Conservation (phyloP, 2,888 invertebrate species). For the Agrochola lota region DNA sequence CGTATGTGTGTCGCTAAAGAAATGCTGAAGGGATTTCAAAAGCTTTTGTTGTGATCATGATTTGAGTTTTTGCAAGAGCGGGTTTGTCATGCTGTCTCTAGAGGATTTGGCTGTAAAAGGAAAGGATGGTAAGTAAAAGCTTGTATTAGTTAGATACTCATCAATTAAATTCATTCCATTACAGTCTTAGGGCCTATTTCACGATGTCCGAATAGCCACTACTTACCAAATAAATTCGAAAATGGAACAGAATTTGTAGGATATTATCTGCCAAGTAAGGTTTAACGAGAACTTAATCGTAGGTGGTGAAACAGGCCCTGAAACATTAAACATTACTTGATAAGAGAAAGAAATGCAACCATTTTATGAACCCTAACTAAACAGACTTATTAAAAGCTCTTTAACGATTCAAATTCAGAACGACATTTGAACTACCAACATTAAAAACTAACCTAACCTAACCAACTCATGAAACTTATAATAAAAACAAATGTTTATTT, state of each 20-base stretch:
- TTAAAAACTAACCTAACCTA: constrained; percentile 71
- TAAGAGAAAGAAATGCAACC: background rate
- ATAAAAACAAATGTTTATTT: constrained; percentile 84
- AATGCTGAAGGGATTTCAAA: constrained; percentile 46
- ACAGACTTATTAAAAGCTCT: constrained; percentile 17
- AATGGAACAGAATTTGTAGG: no score
- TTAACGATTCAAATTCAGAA: constrained; percentile 46
- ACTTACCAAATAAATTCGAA: no score
- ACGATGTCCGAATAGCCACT: no score
- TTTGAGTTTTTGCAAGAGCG: constrained; percentile 32
- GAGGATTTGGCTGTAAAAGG: constrained; percentile 3
- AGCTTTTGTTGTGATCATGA: constrained; percentile 29
- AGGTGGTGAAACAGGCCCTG: no score
- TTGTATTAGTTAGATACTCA: background rate
- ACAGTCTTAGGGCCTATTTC: background rate
- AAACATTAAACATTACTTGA: background rate
- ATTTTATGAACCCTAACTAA: constrained; percentile 36
- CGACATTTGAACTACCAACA: constrained; percentile 42
- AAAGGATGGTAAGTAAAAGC: background rate
- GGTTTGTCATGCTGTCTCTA: constrained; percentile 9
- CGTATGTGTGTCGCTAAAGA: constrained; percentile 45
- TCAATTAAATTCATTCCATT: background rate
- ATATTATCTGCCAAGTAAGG: no score
- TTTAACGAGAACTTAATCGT: no score
- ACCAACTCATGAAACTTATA: constrained; percentile 69